phyloP scores from a whole-genome alignment of 1,140 invertebrate species.

The Pogonognathellus flavescens region DNA sequence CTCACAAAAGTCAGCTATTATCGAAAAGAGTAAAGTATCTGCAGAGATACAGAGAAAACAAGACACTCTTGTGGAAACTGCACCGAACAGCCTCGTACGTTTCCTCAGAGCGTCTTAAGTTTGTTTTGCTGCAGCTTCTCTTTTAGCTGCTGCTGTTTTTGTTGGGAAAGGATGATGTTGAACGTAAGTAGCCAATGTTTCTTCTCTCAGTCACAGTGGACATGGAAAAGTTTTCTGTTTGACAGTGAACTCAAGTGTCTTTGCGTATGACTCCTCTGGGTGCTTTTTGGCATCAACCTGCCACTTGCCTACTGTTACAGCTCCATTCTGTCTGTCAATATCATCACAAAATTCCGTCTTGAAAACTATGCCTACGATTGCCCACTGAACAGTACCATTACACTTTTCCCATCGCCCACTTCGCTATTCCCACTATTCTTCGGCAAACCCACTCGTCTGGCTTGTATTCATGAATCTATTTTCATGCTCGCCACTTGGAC shows the following conservation, averaged over 20 bases:
- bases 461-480: conserved; percentile 43
- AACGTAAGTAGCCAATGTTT: neutral
- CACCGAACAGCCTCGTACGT: too few species aligned
- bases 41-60: neutral
- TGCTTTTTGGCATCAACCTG: conserved; percentile 64
- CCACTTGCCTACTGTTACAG: conserved; percentile 62
- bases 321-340: conserved; percentile 60
- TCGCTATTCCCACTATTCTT: neutral
- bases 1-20: neutral
- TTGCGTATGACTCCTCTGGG: conserved; percentile 59
- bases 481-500: conserved; percentile 23
- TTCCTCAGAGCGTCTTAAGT: too few species aligned
- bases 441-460: neutral
- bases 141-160: too few species aligned
- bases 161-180: neutral
- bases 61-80: too few species aligned
- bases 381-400: conserved; percentile 33
- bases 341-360: conserved; percentile 44
- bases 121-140: too few species aligned
- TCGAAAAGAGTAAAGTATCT: neutral
- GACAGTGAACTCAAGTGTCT: conserved; percentile 57
- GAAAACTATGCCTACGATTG: conserved; percentile 23
- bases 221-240: conserved; percentile 45
- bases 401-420: conserved; percentile 36
- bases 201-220: conserved; percentile 9